Percentiles rank a stretch among this genome's conserved stretches.
Conservation (phyloP, 1,140 invertebrate genomes). For the Rhagoletis pomonella region DNA sequence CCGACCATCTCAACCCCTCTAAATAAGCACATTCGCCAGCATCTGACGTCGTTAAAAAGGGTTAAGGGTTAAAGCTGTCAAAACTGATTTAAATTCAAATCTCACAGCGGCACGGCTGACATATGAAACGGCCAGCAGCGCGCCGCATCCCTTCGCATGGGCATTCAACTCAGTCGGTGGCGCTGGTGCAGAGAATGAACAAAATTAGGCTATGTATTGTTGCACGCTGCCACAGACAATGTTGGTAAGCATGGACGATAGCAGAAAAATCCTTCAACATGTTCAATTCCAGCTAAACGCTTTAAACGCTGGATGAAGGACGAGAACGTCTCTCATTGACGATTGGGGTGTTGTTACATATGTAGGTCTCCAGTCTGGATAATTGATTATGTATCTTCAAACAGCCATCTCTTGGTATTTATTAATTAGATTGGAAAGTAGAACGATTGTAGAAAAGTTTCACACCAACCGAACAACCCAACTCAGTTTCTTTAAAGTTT, state of each 20-base stretch:
- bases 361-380: not conserved
- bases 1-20: not conserved
- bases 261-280: not conserved
- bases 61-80: conserved; percentile 52
- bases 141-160: not conserved
- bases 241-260: not conserved
- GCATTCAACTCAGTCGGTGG: conserved; percentile 17
- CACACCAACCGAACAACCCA: not conserved
- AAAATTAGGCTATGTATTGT: conserved; percentile 46
- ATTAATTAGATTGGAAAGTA: not conserved
- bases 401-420: not conserved
- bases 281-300: not conserved
- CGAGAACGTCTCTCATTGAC: not conserved
- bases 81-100: conserved; percentile 51
- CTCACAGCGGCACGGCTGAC: conserved; percentile 6
- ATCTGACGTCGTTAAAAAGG: conserved; percentile 29
- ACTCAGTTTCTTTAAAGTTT: not conserved
- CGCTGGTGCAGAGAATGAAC: not conserved
- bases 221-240: not conserved
- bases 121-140: conserved; percentile 20
- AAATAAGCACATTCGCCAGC: too few relatives aligned
- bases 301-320: not conserved
- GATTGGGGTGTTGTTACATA: not conserved
- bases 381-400: not conserved
- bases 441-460: not conserved